phyloP scores from a whole-genome alignment of 2,113 vertebrate species.

The Apteryx owenii region DNA sequence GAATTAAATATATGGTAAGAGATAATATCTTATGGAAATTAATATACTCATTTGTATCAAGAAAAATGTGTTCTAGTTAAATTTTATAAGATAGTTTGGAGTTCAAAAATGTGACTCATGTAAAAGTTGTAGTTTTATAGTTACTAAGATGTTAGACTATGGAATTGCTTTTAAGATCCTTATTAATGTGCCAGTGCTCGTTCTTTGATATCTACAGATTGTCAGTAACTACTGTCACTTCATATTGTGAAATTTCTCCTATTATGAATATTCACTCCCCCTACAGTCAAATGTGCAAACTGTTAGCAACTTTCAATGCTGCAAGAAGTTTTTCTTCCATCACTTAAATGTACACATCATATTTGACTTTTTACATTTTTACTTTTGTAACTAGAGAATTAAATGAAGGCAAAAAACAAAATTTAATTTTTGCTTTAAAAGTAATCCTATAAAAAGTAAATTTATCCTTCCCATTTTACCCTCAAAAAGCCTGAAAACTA shows the following conservation, averaged over 20 bases:
- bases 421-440: not conserved
- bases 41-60: constrained; percentile 79
- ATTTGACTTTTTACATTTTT: not conserved
- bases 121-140: constrained; percentile 72
- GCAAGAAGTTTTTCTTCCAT: constrained; percentile 39
- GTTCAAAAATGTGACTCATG: constrained; percentile 70
- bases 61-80: constrained; percentile 76
- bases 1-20: constrained; percentile 82
- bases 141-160: constrained; percentile 67
- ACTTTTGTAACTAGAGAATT: not conserved
- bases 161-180: constrained; percentile 65
- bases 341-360: not conserved
- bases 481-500: not conserved
- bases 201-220: constrained; percentile 74
- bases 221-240: constrained; percentile 55
- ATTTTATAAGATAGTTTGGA: constrained; percentile 67
- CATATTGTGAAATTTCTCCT: constrained; percentile 47
- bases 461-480: not conserved
- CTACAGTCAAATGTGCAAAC: constrained; percentile 76
- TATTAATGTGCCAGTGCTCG: constrained; percentile 60
- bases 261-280: constrained; percentile 78
- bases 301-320: constrained; percentile 52
- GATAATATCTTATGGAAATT: constrained; percentile 81
- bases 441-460: not conserved
- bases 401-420: not conserved